Base-by-base conservation (phyloP, 2,888 invertebrate species). In the Cosmia pyralina region DNA sequence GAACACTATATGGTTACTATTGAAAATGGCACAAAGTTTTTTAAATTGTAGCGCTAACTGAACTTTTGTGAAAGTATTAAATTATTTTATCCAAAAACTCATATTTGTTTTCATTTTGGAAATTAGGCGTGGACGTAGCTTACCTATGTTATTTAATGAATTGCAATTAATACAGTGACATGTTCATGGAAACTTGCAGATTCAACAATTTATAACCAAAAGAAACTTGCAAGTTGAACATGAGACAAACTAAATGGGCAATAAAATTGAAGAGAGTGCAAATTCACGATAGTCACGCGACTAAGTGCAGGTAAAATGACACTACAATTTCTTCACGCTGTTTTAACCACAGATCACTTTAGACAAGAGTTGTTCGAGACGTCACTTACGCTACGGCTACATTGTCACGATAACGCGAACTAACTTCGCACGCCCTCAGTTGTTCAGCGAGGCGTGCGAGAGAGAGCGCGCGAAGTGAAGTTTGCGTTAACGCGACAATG, bases 21-120 rank as follows among this genome's bases (percentile, higher is more conserved):
- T 41, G 13, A 15, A 41, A 15, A 41, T 59, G 0, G n/a, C 38
- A 38, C 7, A n/a, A 38, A 4, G 0, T 19, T 0, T 11, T 19
- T n/a, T n/a, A n/a, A n/a, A n/a, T n/a, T n/a, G n/a, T n/a, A n/a
- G 38, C 8, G 38, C 4, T 15, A 15, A 15, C 15, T 41, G 8
- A 41, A n/a, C 15, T 59, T 59, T n/a, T 13, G 28, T 38, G 1
- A 4, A 38, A n/a, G n/a, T n/a, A n/a, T n/a, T n/a, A n/a, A n/a
- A n/a, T n/a, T n/a, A n/a, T n/a, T n/a, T n/a, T n/a, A n/a, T n/a
- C n/a, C n/a, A n/a, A 41, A 15, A 15, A 17, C 15, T 22, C 38
- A 15, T n/a, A n/a, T 15, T 41, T 15, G n/a, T 41, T 59, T n/a
- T 8, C 0, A 38, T 38, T 38, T n/a, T 58, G 13, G 13, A n/a